Base-by-base conservation (phyloP, 2,113 vertebrate genomes). In the Bubo blakistoni region DNA sequence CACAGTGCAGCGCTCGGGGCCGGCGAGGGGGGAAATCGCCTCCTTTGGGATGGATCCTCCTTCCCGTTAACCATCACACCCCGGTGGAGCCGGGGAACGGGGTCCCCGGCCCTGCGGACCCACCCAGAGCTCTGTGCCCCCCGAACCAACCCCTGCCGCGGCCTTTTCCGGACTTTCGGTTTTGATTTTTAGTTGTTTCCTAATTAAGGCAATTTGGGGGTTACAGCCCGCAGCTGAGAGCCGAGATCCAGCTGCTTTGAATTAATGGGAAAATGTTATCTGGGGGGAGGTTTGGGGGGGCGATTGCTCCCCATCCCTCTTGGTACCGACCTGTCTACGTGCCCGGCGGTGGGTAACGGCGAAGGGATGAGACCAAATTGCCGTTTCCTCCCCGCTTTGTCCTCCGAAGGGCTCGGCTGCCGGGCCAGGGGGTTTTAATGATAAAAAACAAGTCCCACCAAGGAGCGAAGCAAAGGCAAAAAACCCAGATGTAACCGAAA, bases 191-290 rank as follows among this genome's bases (percentile, higher is more conserved):
- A 38, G 59, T 46, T 67, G 27, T 84, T 86, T 86, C 46, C 71
- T 92, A 93, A 94, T 66, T 55, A 88, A 92, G 71, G 90, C 79
- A 93, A 86, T 90, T 95, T 88, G 84, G 87, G 86, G 95, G 81
- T 72, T 81, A 17, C 11, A 2, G 65, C 3, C 2, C 1, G 4
- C n/a, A 11, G 69, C 84, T 11, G 4, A 88, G 61, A 52, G 59
- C 46, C 0, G 13, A 14, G 34, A 5, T 22, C 34, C 94, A 94
- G 93, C 74, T 95, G 96, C 93, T 95, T 96, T 4, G 30, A 71
- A 93, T 96, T 96, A 95, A 94, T 21, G 62, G 69, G 34, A 74
- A 85, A 89, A 72, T 30, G 6, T 70, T 47, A 51, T 67, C 14
- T 40, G 26, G 65, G 71, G 38, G n/a, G 6, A 10, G 12, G 16